A percentile compares a stretch with the other conserved stretches of the same genome.
Evolutionary conservation across 2,113 vertebrate genomes (phyloP).

Genomic region (Columbina picui): DNA sequence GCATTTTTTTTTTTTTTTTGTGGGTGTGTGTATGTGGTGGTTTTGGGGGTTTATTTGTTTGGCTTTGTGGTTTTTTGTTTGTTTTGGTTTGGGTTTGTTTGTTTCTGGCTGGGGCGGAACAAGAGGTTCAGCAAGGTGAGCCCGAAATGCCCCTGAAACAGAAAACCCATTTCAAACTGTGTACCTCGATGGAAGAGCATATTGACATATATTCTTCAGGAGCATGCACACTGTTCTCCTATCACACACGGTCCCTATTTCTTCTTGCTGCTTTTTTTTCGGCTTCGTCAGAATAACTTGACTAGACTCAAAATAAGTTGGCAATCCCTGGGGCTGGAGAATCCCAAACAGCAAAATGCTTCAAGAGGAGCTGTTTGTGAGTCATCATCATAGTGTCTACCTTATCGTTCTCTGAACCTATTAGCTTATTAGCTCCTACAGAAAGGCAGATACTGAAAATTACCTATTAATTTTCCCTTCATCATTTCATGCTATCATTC

Average conservation of each 20-base stretch:
- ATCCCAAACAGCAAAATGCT: background rate
- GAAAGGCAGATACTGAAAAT: background rate
- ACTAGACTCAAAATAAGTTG: background rate
- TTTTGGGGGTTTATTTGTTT: background rate
- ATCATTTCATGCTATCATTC: background rate
- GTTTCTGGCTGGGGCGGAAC: background rate
- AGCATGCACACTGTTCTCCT: background rate
- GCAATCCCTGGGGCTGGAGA: background rate
- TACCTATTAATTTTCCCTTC: background rate
- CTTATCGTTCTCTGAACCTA: background rate
- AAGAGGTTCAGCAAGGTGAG: background rate
- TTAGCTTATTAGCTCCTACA: background rate
- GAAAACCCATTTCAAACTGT: background rate
- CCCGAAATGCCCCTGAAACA: background rate
- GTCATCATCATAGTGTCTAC: background rate
- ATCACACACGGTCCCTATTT: background rate
- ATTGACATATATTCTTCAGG: background rate
- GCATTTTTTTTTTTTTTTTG: background rate
- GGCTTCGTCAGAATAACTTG: background rate
- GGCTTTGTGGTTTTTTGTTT: no score
- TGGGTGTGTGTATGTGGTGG: no score
- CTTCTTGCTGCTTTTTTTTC: background rate
- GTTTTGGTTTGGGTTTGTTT: no score
- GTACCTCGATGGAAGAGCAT: background rate
- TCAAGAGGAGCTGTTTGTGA: background rate